These are phyloP conservation scores for Xenopus borealis DNA, from an alignment of 2,113 vertebrate genomes.

Conservation along the genomic window DNA sequence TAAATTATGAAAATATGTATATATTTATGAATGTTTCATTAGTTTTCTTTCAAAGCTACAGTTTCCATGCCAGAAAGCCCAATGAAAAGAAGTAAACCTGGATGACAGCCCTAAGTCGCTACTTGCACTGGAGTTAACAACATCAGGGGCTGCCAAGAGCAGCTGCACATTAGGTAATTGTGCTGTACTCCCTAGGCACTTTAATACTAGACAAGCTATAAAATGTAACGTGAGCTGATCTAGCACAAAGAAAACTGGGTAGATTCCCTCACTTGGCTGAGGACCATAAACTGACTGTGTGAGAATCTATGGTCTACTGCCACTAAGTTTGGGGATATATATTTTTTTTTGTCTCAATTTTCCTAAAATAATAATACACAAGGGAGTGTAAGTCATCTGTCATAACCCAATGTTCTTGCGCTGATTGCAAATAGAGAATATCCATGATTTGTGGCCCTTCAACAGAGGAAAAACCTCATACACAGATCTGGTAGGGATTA, in stretches of 20 bases:
- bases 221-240: conserved; percentile 27
- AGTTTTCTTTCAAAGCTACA: no score
- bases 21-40: no score
- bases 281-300: not conserved
- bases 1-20: no score
- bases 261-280: conserved; percentile 10
- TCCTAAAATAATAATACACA: conserved; percentile 9
- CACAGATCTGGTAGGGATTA: no score
- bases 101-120: not conserved
- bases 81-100: no score
- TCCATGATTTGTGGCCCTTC: no score
- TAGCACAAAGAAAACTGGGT: not conserved
- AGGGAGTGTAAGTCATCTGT: not conserved
- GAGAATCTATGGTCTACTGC: conserved; percentile 9
- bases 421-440: no score
- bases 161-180: conserved; percentile 42
- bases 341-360: conserved; percentile 22
- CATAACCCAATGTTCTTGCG: not conserved
- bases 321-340: conserved; percentile 18
- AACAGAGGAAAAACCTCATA: no score
- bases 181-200: conserved; percentile 14
- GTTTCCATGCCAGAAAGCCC: no score
- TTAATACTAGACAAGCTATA: conserved; percentile 14
- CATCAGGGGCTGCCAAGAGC: not conserved
- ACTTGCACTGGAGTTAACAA: conserved; percentile 6